Evolutionary conservation across 2,113 vertebrate genomes (phyloP).

Genomic region (Oreochromis tanganicae): DNA sequence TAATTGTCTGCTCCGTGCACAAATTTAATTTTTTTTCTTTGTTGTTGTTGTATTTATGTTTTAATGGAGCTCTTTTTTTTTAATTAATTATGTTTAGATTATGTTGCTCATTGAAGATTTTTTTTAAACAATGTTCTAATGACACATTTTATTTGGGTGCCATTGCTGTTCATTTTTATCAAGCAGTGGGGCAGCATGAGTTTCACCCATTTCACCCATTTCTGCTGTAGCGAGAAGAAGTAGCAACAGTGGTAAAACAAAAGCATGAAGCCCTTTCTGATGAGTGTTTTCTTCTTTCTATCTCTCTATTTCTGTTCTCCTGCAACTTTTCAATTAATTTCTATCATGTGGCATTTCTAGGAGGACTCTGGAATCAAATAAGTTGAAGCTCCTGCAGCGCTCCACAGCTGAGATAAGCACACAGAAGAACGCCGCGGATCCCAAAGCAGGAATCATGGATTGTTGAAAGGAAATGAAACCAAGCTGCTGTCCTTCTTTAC

Average conservation of each 20-base stretch:
- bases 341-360: not conserved
- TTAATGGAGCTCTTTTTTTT: not conserved
- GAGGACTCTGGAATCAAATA: not conserved
- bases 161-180: not conserved
- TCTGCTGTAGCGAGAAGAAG: not conserved
- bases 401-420: slow-evolving; percentile 37
- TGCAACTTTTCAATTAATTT: not conserved
- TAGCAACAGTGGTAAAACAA: not conserved
- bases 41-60: not conserved
- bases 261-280: not conserved
- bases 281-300: not conserved
- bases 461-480: slow-evolving; percentile 3
- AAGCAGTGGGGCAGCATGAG: not conserved
- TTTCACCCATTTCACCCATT: not conserved
- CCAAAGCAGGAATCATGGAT: not conserved
- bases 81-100: not conserved
- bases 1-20: slow-evolving; percentile 1
- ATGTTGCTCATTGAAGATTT: not conserved
- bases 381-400: slow-evolving; percentile 11
- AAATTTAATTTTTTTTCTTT: not conserved
- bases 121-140: not conserved
- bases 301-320: not conserved
- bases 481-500: not conserved
- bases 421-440: not conserved
- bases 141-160: not conserved